These are phyloP conservation scores for Sebastes schlegelii DNA, from an alignment of 2,113 vertebrate genomes.

Conservation along the genomic window DNA sequence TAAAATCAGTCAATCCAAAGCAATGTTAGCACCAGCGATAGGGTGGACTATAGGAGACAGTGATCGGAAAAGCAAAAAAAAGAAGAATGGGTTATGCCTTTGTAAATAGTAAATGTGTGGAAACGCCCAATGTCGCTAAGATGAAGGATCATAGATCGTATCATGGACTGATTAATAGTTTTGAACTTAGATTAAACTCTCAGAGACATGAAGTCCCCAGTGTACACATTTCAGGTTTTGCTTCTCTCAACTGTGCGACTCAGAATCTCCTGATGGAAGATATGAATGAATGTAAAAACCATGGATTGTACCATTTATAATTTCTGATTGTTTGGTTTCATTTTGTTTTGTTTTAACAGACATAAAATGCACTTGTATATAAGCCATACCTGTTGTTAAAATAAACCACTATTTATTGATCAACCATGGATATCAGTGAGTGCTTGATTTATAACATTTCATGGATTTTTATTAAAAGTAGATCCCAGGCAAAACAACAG, in stretches of 20 bases:
- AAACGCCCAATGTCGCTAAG: conserved; percentile 20
- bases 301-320: conserved; percentile 75
- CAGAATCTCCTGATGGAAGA: conserved; percentile 57
- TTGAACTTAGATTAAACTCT: conserved; percentile 38
- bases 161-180: conserved; percentile 33
- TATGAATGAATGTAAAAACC: conserved; percentile 81
- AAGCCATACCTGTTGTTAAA: conserved; percentile 85
- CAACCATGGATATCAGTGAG: conserved; percentile 30
- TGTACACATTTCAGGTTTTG: conserved; percentile 72
- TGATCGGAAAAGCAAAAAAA: conserved; percentile 34
- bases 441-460: conserved; percentile 15
- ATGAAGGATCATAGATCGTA: conserved; percentile 47
- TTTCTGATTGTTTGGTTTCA: conserved; percentile 73
- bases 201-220: conserved; percentile 41
- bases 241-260: conserved; percentile 60
- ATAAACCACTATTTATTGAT: conserved; percentile 87
- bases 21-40: conserved; percentile 56
- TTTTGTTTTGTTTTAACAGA: conserved; percentile 78
- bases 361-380: conserved; percentile 84
- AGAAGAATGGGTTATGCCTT: conserved; percentile 15
- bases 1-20: conserved; percentile 47
- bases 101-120: conserved; percentile 61
- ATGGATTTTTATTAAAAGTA: neutral
- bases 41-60: conserved; percentile 9
- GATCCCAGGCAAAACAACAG: neutral